Conservation (phyloP, 2,888 invertebrate genomes). For the Caradrina kadenii region DNA sequence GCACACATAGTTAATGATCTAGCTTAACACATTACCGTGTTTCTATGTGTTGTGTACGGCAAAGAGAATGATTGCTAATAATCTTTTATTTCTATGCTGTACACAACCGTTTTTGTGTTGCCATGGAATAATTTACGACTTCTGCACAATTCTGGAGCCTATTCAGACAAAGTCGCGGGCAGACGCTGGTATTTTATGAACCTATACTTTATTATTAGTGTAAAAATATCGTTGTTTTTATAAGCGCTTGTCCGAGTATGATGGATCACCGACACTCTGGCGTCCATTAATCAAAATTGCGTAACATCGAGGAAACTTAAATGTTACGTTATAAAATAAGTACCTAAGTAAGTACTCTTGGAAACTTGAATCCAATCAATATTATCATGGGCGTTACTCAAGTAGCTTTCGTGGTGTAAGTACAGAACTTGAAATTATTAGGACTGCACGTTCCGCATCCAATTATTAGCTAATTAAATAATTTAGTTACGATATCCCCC, state of each 20-base stretch:
- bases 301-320: slow-evolving; percentile 30
- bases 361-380: slow-evolving; percentile 25
- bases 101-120: too few relatives aligned
- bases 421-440: neutral
- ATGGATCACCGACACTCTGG: slow-evolving; percentile 16
- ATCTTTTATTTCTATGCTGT: too few relatives aligned
- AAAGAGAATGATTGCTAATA: too few relatives aligned
- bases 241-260: slow-evolving; percentile 1
- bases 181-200: neutral
- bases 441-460: neutral
- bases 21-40: too few relatives aligned
- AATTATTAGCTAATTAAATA: neutral
- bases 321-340: slow-evolving; percentile 32
- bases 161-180: neutral
- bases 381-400: slow-evolving; percentile 8
- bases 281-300: slow-evolving; percentile 27
- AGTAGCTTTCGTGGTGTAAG: neutral
- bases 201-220: neutral
- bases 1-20: too few relatives aligned
- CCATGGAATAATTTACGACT: too few relatives aligned
- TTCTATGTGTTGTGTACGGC: too few relatives aligned
- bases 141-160: too few relatives aligned
- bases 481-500: too few relatives aligned
- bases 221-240: slow-evolving; percentile 10
- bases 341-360: slow-evolving; percentile 6